phyloP scores from a whole-genome alignment of 2,797 vertebrate species.

The Coccyzus lansbergi region DNA sequence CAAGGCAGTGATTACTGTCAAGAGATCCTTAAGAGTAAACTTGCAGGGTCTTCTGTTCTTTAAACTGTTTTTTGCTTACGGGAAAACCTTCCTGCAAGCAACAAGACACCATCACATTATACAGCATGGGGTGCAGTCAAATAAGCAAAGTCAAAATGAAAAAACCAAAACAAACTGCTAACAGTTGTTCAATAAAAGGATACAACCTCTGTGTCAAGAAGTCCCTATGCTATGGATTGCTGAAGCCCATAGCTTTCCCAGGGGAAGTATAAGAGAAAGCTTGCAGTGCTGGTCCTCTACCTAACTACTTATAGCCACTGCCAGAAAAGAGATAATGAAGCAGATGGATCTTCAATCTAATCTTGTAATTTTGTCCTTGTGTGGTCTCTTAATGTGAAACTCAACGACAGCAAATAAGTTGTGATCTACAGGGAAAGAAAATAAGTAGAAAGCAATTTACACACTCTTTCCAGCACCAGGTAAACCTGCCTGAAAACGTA shows the following conservation, averaged over 20 bases:
- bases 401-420: background rate
- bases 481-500: background rate
- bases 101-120: background rate
- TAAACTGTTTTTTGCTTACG: background rate
- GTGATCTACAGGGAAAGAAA: background rate
- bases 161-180: background rate
- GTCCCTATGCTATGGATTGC: background rate
- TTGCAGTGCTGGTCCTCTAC: background rate
- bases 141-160: background rate
- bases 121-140: rapidly evolving
- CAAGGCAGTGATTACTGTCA: background rate
- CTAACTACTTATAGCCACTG: background rate
- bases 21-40: background rate
- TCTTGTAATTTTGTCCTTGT: background rate
- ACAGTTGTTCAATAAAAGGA: background rate
- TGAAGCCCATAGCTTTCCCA: background rate
- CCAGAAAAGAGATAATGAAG: background rate
- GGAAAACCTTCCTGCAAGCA: background rate
- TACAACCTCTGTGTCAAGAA: background rate
- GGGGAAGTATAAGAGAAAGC: background rate
- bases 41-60: background rate
- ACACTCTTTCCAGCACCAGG: background rate
- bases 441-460: background rate
- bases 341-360: background rate
- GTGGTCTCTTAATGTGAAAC: background rate